A percentile compares a stretch with the other conserved stretches of the same genome.
Evolutionary conservation across 2,888 invertebrate genomes (phyloP).

Genomic region (Heliconius ethilla): DNA sequence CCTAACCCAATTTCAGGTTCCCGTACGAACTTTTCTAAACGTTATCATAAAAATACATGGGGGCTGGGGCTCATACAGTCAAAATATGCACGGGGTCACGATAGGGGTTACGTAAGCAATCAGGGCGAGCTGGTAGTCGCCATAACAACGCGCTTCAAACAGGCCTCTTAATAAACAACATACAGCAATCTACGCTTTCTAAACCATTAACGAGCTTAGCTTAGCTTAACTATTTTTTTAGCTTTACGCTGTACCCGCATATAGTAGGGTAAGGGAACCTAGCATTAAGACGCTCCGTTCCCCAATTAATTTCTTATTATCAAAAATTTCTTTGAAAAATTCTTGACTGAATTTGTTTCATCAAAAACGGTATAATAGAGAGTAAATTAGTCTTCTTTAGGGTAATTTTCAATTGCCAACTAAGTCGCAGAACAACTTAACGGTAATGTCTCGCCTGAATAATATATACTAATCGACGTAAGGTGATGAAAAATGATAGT

Average conservation of each 20-base stretch:
- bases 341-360: too few species aligned
- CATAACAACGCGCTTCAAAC: conserved; percentile 56
- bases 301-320: too few species aligned
- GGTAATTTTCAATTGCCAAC: conserved; percentile 7
- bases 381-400: background rate
- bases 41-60: conserved; percentile 50
- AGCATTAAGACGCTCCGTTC: too few species aligned
- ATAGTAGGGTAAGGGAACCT: too few species aligned
- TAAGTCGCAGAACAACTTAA: conserved; percentile 15
- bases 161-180: conserved; percentile 45
- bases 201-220: background rate
- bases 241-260: too few species aligned
- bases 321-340: too few species aligned
- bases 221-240: background rate
- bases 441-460: conserved; percentile 30
- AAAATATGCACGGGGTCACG: conserved; percentile 55
- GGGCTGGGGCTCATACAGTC: conserved; percentile 42
- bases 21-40: conserved; percentile 48
- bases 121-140: conserved; percentile 49
- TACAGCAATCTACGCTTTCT: conserved; percentile 11
- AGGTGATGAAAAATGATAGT: conserved; percentile 44
- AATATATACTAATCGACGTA: conserved; percentile 43
- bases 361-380: background rate
- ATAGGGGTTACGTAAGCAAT: conserved; percentile 54
- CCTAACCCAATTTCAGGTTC: conserved; percentile 46